phyloP scores from a whole-genome alignment of 2,113 vertebrate genomes.

The Esox niger region DNA sequence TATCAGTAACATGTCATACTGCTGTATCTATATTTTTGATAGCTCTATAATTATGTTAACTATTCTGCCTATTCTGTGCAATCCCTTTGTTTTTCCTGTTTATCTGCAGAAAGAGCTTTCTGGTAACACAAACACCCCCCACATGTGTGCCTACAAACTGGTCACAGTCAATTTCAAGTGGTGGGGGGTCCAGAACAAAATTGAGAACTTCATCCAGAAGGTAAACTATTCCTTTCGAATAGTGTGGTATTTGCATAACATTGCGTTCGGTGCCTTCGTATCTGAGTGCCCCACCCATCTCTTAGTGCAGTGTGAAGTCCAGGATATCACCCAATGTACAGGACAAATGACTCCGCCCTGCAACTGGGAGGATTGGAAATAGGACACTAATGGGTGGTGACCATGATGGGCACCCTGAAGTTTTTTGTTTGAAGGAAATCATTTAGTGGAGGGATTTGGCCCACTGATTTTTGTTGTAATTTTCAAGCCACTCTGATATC shows the following conservation, averaged over 20 bases:
- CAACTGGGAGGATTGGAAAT: not conserved
- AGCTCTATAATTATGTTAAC: too few relatives aligned
- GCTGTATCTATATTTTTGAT: too few relatives aligned
- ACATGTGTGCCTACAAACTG: slow-evolving; percentile 98
- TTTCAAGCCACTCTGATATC: too few relatives aligned
- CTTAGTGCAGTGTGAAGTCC: too few relatives aligned
- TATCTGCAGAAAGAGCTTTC: slow-evolving; percentile 83
- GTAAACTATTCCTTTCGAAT: slow-evolving; percentile 55
- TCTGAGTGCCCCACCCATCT: too few relatives aligned
- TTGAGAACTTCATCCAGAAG: slow-evolving; percentile 90
- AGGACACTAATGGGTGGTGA: not conserved
- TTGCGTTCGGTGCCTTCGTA: not conserved
- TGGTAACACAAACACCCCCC: slow-evolving; percentile 80
- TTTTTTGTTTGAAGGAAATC: too few relatives aligned
- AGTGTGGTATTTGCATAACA: too few relatives aligned
- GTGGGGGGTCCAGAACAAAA: slow-evolving; percentile 82
- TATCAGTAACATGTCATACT: not conserved
- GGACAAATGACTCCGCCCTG: not conserved
- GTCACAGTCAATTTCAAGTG: slow-evolving; percentile 91
- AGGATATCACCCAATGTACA: not conserved
- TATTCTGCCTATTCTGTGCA: not conserved
- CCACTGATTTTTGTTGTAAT: too few relatives aligned
- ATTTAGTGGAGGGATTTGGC: too few relatives aligned
- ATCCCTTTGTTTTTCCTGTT: slow-evolving; percentile 1
- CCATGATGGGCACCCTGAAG: too few relatives aligned